phyloP scores from a whole-genome alignment of 1,140 invertebrate genomes.

The Thrips palmi region DNA sequence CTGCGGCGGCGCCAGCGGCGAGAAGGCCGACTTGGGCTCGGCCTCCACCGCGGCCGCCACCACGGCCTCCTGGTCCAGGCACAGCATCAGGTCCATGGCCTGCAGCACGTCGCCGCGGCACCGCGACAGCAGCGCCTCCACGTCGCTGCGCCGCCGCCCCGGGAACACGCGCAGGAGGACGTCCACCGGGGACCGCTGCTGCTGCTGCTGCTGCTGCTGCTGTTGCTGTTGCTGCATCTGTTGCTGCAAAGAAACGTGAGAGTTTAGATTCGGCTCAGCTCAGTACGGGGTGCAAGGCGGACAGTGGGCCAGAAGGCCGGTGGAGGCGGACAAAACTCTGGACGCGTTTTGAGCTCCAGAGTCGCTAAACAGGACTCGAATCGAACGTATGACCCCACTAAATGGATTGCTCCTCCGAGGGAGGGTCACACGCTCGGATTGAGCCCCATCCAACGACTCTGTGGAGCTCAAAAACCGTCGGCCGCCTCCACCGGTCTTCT shows the following conservation, averaged over 20 bases:
- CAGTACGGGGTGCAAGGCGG: neutral
- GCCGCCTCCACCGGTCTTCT: no score
- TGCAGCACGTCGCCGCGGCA: conserved; percentile 70
- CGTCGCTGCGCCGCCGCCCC: conserved; percentile 56
- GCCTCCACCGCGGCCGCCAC: conserved; percentile 21
- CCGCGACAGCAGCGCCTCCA: conserved; percentile 56
- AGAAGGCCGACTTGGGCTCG: conserved; percentile 50
- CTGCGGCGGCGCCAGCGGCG: conserved; percentile 35
- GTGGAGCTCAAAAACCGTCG: no score
- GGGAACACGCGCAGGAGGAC: conserved; percentile 67
- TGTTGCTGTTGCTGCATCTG: conserved; percentile 11
- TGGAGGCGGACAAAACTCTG: no score
- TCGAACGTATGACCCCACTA: no score
- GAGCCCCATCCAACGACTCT: no score
- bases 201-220: conserved; percentile 11
- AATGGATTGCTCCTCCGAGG: no score
- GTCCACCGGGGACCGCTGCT: conserved; percentile 44
- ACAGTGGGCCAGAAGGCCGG: no score
- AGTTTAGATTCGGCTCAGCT: neutral
- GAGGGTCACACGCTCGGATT: no score
- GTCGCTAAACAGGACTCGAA: no score
- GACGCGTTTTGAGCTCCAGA: no score
- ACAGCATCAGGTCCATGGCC: conserved; percentile 67
- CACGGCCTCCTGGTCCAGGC: conserved; percentile 23
- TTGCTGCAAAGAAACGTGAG: conserved; percentile 1